Conservation (phyloP, 2,113 vertebrate species). For the Copsychus sechellarum region DNA sequence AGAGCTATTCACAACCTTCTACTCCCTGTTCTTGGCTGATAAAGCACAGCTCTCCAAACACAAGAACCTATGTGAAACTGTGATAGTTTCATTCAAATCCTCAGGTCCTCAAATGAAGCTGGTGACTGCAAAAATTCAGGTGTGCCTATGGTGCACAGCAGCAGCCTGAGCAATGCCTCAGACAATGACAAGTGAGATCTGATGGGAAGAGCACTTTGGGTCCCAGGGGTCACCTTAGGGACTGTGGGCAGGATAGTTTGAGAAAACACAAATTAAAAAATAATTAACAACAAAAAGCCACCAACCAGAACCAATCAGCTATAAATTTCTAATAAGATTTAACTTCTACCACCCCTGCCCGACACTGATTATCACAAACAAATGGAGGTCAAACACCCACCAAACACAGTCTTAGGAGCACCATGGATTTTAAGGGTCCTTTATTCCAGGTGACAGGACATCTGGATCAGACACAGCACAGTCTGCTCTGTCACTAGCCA, state of each 20-base stretch:
- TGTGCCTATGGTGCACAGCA: not conserved
- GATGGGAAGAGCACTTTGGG: not conserved
- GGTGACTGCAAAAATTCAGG: not conserved
- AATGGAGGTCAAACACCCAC: not conserved
- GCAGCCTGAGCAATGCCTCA: accelerated
- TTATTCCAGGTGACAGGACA: not conserved
- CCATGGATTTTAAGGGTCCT: not conserved
- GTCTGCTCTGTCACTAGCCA: not conserved
- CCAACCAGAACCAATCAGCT: not conserved
- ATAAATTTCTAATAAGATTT: not conserved
- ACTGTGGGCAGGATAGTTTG: not conserved
- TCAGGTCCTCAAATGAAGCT: not conserved
- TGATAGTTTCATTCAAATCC: not conserved
- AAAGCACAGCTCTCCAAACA: not conserved
- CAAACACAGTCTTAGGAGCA: not conserved
- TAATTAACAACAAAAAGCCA: not conserved
- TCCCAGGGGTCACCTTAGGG: not conserved
- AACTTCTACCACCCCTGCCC: not conserved
- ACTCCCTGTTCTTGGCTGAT: not conserved
- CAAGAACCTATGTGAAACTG: not conserved
- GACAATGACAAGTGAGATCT: not conserved
- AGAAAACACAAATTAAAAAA: not conserved
- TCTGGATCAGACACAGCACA: accelerated
- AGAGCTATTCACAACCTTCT: not conserved
- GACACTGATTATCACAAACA: not conserved